Conservation (phyloP, 1,140 invertebrate species). For the Zaprionus vittiger region DNA sequence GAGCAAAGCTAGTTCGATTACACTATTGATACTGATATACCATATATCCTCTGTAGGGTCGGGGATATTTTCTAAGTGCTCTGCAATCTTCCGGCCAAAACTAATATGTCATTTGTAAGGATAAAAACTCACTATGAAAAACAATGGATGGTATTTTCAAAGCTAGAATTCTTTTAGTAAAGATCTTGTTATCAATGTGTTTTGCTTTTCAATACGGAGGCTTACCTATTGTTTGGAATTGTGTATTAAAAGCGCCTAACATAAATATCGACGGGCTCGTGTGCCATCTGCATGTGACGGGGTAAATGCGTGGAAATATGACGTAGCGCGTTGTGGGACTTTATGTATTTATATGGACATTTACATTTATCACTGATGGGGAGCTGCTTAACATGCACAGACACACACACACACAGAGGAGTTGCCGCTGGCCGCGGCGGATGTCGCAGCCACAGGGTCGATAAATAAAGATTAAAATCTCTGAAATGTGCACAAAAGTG, state of each 20-base stretch:
- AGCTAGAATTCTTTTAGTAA: background rate
- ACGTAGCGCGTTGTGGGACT: background rate
- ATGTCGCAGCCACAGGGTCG: constrained; percentile 46
- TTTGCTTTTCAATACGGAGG: background rate
- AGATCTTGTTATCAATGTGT: background rate
- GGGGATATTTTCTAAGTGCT: too few species aligned
- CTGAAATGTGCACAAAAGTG: constrained; percentile 76
- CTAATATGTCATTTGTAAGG: too few species aligned
- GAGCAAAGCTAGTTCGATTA: too few species aligned
- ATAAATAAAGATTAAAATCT: constrained; percentile 82
- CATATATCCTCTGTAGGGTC: too few species aligned
- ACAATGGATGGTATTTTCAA: constrained; percentile 1
- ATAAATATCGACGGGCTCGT: background rate
- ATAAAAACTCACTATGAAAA: too few species aligned
- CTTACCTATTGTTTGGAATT: background rate
- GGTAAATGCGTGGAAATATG: background rate
- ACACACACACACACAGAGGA: constrained; percentile 7
- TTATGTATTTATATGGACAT: constrained; percentile 8
- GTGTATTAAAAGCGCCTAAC: background rate
- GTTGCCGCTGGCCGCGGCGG: constrained; percentile 13
- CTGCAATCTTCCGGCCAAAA: too few species aligned
- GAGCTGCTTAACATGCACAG: constrained; percentile 8
- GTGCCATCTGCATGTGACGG: background rate
- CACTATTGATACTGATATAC: too few species aligned
- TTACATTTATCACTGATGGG: background rate